Base-by-base conservation (phyloP, 2,113 vertebrate species). In the Himantopus leucocephalus region DNA sequence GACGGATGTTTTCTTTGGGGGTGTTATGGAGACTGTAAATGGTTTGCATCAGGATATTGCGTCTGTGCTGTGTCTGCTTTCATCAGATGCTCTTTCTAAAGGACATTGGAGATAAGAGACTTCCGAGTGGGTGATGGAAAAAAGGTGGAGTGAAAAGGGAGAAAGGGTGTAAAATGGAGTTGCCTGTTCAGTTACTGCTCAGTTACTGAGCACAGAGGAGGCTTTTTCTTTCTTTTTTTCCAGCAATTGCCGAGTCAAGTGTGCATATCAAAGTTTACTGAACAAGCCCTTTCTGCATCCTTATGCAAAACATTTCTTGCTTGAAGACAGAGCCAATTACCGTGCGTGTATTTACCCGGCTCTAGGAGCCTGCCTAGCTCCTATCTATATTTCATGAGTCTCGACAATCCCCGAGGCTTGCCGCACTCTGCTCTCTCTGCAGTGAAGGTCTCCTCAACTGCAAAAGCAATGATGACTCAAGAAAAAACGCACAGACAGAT, bases 321-420 rank as follows among this genome's bases (percentile, higher is more conserved):
- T 91, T 58, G 52, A 91, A 90, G 76, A 85, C 9, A 4, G 56
- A 95, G 24, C 64, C 87, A 93, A 41, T 90, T 92, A 27, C 79
- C 0, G 3, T 90, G 79, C 71, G 9, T 48, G 73, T 88, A 32
- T 92, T 94, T 85, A 71, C 72, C 34, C 67, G 63, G 60, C 66
- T 85, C 10, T 7, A 75, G 81, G 50, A 91, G 50, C 66, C 85
- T 92, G 90, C 73, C 72, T 50, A 37, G 58, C 37, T 94, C 72
- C 68, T 70, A 93, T 96, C 70, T 92, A 80, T 97, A 90, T 92
- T 95, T 95, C 94, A 96, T 95, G 88, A 95, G 18, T 64, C 56
- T 90, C 19, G 17, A 29, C 41, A 9, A 48, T 94, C 79, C 85
- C 92, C 0, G 59, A 91, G 89, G 96, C 83, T 87, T 85, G 81